These are phyloP conservation scores for Nanger granti DNA, from an alignment of 2,113 vertebrate species.

Conservation along the genomic window DNA sequence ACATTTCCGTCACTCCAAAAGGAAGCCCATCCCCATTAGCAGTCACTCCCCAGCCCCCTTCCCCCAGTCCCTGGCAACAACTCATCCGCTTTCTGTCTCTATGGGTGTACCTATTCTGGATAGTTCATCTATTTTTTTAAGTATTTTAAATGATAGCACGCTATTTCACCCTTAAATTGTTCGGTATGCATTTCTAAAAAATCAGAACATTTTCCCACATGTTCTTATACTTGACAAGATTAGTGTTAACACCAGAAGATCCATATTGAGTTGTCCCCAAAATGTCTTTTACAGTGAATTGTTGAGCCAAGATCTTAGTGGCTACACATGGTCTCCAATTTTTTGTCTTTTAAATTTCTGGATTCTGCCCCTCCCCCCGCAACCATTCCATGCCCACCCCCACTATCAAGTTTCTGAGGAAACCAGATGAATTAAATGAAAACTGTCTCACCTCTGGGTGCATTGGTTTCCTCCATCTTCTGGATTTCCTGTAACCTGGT, in stretches of 20 bases:
- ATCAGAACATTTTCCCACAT: background rate
- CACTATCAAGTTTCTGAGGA: background rate
- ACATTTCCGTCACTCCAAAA: background rate
- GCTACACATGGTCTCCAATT: background rate
- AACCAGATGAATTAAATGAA: background rate
- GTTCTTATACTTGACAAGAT: background rate
- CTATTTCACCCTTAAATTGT: background rate
- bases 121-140: background rate
- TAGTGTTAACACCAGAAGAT: background rate
- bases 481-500: background rate
- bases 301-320: background rate
- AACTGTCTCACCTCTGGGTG: background rate
- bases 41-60: accelerated
- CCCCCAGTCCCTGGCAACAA: background rate
- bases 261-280: background rate
- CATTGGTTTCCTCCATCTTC: background rate
- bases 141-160: background rate
- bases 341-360: background rate
- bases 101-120: background rate
- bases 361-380: background rate
- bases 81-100: background rate
- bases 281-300: background rate
- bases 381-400: background rate
- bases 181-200: background rate
- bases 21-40: too few relatives aligned